Conservation (phyloP, 2,113 vertebrate species). For the Pheucticus melanocephalus region DNA sequence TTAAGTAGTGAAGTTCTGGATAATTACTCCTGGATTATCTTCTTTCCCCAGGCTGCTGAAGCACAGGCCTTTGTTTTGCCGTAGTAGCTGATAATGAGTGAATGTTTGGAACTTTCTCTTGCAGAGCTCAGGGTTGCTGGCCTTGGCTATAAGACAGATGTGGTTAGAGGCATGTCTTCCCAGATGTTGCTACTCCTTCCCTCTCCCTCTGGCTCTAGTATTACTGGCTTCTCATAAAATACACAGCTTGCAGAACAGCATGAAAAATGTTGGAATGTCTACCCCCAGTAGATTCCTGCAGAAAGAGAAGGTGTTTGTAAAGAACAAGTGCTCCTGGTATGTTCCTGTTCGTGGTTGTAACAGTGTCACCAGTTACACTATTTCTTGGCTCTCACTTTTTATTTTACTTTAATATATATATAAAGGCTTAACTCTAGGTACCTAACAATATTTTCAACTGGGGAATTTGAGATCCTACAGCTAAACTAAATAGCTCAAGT, state of each 20-base stretch:
- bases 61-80: neutral
- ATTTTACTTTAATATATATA: neutral
- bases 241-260: neutral
- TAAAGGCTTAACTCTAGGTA: neutral
- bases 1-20: neutral
- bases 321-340: neutral
- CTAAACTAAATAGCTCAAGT: neutral
- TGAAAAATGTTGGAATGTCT: neutral
- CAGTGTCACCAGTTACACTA: rapidly evolving
- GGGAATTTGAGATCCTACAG: neutral
- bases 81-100: neutral
- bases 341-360: rapidly evolving
- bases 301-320: neutral
- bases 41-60: neutral
- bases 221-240: neutral
- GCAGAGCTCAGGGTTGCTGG: neutral
- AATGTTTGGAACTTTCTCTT: neutral
- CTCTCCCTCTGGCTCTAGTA: neutral
- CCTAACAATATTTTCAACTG: neutral
- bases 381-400: neutral
- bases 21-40: neutral
- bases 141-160: neutral
- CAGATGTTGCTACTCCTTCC: neutral
- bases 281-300: neutral
- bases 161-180: neutral